These are phyloP conservation scores for Eurystomus glaucurus DNA, from an alignment of 2,797 vertebrate species.

Conservation along the genomic window DNA sequence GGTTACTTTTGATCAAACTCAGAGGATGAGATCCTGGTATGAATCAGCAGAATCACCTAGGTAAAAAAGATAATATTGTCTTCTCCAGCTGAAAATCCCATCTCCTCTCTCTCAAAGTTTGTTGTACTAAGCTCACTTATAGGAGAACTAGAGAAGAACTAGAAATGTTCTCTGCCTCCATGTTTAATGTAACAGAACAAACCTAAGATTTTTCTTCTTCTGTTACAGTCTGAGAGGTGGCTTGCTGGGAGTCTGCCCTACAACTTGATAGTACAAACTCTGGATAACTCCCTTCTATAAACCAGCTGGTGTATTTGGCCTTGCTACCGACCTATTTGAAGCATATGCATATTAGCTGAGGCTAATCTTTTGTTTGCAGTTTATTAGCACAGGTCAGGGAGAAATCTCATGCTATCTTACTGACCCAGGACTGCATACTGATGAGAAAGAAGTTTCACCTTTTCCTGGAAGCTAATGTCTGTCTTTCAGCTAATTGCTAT, in stretches of 20 bases:
- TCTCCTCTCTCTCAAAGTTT: neutral
- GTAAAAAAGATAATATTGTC: neutral
- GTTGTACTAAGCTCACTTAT: neutral
- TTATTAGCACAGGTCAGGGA: neutral
- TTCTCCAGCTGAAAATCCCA: neutral
- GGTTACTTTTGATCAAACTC: neutral
- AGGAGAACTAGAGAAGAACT: neutral
- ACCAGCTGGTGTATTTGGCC: neutral
- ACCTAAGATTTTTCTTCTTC: neutral
- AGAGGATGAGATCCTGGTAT: neutral
- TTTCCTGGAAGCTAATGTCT: neutral
- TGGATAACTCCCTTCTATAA: neutral
- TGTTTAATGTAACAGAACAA: slow-evolving; percentile 8
- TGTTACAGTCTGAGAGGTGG: neutral
- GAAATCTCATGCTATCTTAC: neutral
- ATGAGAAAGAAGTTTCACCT: neutral
- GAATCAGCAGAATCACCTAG: neutral
- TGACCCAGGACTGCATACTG: neutral
- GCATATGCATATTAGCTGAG: neutral
- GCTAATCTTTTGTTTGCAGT: neutral
- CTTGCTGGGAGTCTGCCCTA: neutral
- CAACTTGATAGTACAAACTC: neutral
- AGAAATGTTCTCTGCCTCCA: neutral
- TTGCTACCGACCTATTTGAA: neutral
- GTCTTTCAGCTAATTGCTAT: neutral